Percentiles rank a stretch among this genome's conserved stretches.
Evolutionary conservation across 2,888 invertebrate genomes (phyloP).

Genomic region (Lymantria dispar): DNA sequence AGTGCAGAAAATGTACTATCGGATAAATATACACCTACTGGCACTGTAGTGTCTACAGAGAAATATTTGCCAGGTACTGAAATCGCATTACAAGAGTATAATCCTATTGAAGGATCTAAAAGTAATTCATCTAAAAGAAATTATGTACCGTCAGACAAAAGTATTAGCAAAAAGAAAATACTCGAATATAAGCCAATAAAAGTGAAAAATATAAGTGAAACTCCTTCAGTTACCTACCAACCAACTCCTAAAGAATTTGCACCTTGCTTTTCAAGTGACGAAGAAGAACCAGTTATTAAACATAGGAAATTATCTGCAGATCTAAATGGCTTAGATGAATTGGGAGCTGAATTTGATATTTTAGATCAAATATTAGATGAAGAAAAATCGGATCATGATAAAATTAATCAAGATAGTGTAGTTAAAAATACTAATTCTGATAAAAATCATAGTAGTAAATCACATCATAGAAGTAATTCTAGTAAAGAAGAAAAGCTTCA

Average conservation of each 20-base stretch:
- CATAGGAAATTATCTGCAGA: conserved; percentile 65
- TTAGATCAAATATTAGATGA: conserved; percentile 77
- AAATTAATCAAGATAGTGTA: conserved; percentile 17
- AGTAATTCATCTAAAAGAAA: conserved; percentile 49
- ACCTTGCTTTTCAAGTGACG: conserved; percentile 78
- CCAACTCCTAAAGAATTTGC: conserved; percentile 71
- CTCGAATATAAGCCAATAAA: conserved; percentile 73
- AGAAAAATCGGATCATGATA: conserved; percentile 51
- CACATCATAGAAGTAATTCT: conserved; percentile 41
- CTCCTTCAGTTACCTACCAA: conserved; percentile 61
- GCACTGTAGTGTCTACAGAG: conserved; percentile 57
- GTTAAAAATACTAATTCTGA: conserved; percentile 19
- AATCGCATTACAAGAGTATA: conserved; percentile 61
- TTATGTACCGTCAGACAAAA: conserved; percentile 74
- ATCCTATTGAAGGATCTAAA: conserved; percentile 52
- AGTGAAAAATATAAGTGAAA: conserved; percentile 51
- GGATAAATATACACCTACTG: conserved; percentile 70
- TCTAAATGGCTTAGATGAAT: conserved; percentile 70
- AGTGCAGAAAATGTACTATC: conserved; percentile 52
- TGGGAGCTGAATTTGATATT: conserved; percentile 77
- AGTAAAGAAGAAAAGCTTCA: conserved; percentile 42
- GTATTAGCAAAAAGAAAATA: conserved; percentile 60
- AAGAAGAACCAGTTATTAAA: conserved; percentile 68
- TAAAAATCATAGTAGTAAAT: conserved; percentile 35
- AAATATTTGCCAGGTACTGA: conserved; percentile 70